Base-by-base conservation (phyloP, 1,140 invertebrate species). In the Drosophila setifemur region DNA sequence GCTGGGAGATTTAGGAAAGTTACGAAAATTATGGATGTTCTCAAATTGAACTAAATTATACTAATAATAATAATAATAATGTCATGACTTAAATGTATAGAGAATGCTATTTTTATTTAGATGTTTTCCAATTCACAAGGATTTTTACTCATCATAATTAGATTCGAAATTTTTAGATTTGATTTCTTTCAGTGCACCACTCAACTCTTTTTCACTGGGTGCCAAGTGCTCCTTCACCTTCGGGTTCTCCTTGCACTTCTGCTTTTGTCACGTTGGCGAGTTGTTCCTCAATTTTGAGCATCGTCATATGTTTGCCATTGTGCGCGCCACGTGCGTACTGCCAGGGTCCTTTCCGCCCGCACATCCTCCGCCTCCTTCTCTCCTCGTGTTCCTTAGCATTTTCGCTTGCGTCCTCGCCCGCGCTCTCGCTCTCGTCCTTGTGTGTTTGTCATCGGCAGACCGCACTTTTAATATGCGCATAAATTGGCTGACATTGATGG, bases 381-480 rank as follows among this genome's bases (percentile, higher is more conserved):
- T 11, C 18, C 9, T 19, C 19, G 8, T 43, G 11, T 57, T 61
- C 57, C 55, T 52, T 26, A 16, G 14, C 16, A 21, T 16, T 18
- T 35, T 35, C 52, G 3, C 40, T 54, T 54, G 21, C 28, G 26
- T 49, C 33, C 12, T 37, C 21, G n/a, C n/a, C n/a, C n/a, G n/a
- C n/a, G n/a, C n/a, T 40, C 39, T 21, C 12, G 21, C 6, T 4
- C 14, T 55, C 60, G 60, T 48, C 35, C 61, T 33, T 31, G 53
- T 66, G 69, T 78, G 79, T 83, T 85, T 85, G 81, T 81, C 79
- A 85, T 57, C 77, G 66, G 55, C 81, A 85, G 79, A 86, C 79
- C 79, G 58, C 81, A 86, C 81, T 86, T 83, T 85, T 85, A 86
- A 85, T 85, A 85, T 85, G 79, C 81, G 82, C 81, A 86, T 85